Evolutionary conservation across 2,797 vertebrate species (phyloP).

Genomic region (Gymnocypris eckloni): DNA sequence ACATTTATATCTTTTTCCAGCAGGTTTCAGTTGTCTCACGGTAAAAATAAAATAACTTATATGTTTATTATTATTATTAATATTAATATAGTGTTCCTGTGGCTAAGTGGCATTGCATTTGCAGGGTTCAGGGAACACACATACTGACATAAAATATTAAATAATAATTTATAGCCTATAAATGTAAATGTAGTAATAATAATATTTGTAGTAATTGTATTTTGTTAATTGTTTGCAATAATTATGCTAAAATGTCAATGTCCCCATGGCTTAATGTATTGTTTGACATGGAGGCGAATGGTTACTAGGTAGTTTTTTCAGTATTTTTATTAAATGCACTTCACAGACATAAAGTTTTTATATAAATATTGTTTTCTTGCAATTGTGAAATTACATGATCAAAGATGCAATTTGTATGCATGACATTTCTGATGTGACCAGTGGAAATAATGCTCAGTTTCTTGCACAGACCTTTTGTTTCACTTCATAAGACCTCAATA

Average conservation of each 20-base stretch:
- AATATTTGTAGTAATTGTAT: too few relatives aligned
- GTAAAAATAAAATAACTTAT: too few relatives aligned
- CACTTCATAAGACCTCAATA: background rate
- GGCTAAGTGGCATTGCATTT: too few relatives aligned
- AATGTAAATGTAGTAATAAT: too few relatives aligned
- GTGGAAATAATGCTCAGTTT: background rate
- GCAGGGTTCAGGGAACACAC: too few relatives aligned
- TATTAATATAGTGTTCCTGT: too few relatives aligned
- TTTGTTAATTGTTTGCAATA: background rate
- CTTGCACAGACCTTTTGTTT: background rate
- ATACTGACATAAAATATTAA: too few relatives aligned
- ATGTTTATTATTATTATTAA: too few relatives aligned
- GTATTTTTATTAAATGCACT: background rate
- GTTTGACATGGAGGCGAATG: background rate
- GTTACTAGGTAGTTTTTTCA: background rate
- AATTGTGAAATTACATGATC: background rate
- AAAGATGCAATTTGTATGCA: background rate
- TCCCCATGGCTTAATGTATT: slow-evolving; percentile 17
- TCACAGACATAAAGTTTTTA: background rate
- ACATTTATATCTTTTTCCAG: too few relatives aligned
- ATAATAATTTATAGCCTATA: too few relatives aligned
- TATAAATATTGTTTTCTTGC: background rate
- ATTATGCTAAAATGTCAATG: background rate
- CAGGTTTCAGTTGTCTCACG: too few relatives aligned
- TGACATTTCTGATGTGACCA: background rate